Percentiles rank a stretch among this genome's conserved stretches.
These are phyloP conservation scores for Phataginus tricuspis DNA, from an alignment of 2,797 vertebrate species.

Conservation along the genomic window DNA sequence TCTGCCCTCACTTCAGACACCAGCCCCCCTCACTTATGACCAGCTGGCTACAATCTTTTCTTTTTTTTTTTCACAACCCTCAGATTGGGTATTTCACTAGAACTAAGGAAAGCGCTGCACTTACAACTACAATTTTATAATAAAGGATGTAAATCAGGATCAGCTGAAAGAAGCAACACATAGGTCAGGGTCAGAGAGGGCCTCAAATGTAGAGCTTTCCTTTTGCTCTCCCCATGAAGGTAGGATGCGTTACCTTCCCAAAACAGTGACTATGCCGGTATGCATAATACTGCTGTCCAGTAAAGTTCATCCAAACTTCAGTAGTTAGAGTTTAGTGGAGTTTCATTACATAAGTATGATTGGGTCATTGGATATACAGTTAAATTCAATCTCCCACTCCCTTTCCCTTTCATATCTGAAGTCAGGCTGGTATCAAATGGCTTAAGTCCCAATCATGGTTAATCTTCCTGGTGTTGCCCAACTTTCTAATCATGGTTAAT, in stretches of 20 bases:
- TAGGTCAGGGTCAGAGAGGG: neutral
- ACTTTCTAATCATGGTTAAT: neutral
- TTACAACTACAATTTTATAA: neutral
- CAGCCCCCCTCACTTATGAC: neutral
- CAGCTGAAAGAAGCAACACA: neutral
- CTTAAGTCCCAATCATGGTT: conserved; percentile 7
- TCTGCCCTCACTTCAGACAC: neutral
- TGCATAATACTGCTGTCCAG: neutral
- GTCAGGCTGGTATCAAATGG: neutral
- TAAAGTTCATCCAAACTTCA: neutral
- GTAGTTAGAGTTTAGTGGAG: neutral
- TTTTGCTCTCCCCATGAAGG: neutral
- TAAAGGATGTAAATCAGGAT: neutral
- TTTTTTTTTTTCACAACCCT: neutral
- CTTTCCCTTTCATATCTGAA: neutral
- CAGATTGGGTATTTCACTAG: neutral
- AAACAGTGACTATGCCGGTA: neutral
- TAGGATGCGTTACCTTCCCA: neutral
- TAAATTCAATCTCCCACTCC: neutral
- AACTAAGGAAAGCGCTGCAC: neutral
- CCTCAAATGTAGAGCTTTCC: neutral
- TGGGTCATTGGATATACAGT: neutral
- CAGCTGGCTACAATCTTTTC: neutral
- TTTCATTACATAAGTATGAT: neutral
- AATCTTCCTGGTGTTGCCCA: neutral